Conservation (phyloP, 1,140 invertebrate species). For the Diorhabda elongata region DNA sequence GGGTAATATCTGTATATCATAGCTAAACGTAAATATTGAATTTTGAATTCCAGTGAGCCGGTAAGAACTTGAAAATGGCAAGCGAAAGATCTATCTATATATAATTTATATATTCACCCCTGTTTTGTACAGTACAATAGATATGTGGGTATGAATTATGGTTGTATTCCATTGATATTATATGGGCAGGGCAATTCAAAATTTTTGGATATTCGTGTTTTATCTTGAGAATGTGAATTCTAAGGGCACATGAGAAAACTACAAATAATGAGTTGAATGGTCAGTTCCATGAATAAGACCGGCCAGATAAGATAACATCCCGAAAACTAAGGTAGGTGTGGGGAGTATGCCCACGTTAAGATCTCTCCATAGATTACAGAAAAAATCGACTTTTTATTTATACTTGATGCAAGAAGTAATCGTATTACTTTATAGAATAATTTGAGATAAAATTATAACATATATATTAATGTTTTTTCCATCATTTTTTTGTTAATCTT, state of each 20-base stretch:
- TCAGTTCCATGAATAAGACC: too few relatives aligned
- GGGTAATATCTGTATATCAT: slow-evolving; percentile 2
- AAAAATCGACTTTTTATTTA: too few relatives aligned
- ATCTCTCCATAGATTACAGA: too few relatives aligned
- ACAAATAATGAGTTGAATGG: neutral
- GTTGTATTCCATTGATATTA: slow-evolving; percentile 1
- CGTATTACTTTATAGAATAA: too few relatives aligned
- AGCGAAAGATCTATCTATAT: slow-evolving; percentile 1
- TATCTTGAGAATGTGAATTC: neutral
- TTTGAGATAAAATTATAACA: too few relatives aligned
- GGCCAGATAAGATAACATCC: too few relatives aligned
- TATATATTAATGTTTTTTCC: too few relatives aligned
- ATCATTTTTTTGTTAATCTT: too few relatives aligned
- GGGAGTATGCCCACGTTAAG: too few relatives aligned
- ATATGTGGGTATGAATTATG: neutral
- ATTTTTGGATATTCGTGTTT: neutral
- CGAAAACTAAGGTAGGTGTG: too few relatives aligned
- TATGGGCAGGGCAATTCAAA: neutral
- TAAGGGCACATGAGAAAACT: neutral
- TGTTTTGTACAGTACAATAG: neutral
- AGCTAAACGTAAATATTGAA: slow-evolving; percentile 1
- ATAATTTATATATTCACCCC: slow-evolving; percentile 1
- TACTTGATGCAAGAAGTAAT: too few relatives aligned
- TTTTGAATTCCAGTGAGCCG: neutral
- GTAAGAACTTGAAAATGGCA: slow-evolving; percentile 2